These are phyloP conservation scores for Naso thynnoides DNA, from an alignment of 2,797 vertebrate species.

Conservation along the genomic window DNA sequence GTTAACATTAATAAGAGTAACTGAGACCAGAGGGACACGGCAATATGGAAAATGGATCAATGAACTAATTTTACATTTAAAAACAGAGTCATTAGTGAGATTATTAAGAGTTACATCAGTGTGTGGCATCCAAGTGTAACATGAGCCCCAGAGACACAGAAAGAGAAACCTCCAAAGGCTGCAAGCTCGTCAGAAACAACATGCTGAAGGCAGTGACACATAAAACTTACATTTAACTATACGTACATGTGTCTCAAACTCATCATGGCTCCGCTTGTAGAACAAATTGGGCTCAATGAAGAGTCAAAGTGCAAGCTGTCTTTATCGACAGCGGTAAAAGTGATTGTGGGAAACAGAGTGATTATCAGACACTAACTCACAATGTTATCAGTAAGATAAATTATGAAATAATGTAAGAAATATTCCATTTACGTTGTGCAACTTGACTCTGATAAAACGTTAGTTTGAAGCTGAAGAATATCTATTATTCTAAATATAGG, in stretches of 20 bases:
- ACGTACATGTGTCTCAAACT: neutral
- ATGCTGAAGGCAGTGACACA: neutral
- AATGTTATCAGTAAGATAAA: conserved; percentile 5
- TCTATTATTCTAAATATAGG: too few relatives aligned
- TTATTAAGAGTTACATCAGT: conserved; percentile 26
- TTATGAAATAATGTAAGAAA: conserved; percentile 4
- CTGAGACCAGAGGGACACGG: neutral
- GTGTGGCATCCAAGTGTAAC: conserved; percentile 9
- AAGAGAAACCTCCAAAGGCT: conserved; percentile 5
- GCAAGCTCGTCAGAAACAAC: conserved; percentile 21
- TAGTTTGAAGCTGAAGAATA: too few relatives aligned
- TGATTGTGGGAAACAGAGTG: conserved; percentile 10
- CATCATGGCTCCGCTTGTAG: neutral
- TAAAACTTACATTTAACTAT: conserved; percentile 2
- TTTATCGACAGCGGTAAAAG: conserved; percentile 56
- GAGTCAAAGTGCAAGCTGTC: conserved; percentile 61
- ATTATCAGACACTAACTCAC: conserved; percentile 4
- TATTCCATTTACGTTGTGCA: neutral
- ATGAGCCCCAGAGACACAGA: conserved; percentile 16
- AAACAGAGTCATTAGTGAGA: conserved; percentile 35
- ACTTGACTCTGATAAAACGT: conserved; percentile 15
- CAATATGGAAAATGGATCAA: conserved; percentile 13
- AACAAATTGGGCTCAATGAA: neutral
- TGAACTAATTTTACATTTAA: conserved; percentile 14
- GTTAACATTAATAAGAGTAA: neutral